Base-by-base conservation (phyloP, 2,797 vertebrate genomes). In the Scolopax bukidnonensis region DNA sequence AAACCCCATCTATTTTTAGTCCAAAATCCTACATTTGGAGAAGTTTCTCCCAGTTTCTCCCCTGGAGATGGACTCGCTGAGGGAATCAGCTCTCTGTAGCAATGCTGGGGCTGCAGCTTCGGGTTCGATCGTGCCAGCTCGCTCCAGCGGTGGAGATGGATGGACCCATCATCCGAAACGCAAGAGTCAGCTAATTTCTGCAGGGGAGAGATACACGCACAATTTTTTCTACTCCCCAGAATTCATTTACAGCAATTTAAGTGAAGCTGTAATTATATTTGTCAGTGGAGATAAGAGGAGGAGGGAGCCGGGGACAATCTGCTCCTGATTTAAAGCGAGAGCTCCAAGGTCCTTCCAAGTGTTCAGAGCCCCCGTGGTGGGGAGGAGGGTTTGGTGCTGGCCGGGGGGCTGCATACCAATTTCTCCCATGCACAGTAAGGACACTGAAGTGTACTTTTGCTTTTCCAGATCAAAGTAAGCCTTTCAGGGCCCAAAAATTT, bases 181-280 rank as follows among this genome's bases (percentile, higher is more conserved):
- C 89, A 47, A 50, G 51, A 94, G 71, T 96, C 95, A 92, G 95
- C 96, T 95, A 9, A n/a, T 93, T 91, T 63, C 89, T 67, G 84
- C 73, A 40, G 84, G 3, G 17, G 25, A 33, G 81, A 95, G 59
- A 64, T 11, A 33, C 56, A 43, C 4, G 14, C 38, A 5, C 33
- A 16, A 19, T 41, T 83, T 54, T 88, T 88, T 56, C 82, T 93
- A 12, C 79, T 63, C 85, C 91, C 68, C 80, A 85, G 79, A 93
- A 93, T 13, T 86, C 87, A 90, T 57, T 53, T 90, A 79, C 63
- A 81, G 93, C 61, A 25, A 95, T 96, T 86, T 21, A 59, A 82
- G 92, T 41, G 83, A 84, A 88, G 83, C 61, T 83, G 95, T 86
- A 76, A 95, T 89, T 96, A 41, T 47, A 36, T 93, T 88, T 96